These are phyloP conservation scores for Drosophila pseudotakahashii DNA, from an alignment of 2,888 invertebrate genomes.

Conservation along the genomic window DNA sequence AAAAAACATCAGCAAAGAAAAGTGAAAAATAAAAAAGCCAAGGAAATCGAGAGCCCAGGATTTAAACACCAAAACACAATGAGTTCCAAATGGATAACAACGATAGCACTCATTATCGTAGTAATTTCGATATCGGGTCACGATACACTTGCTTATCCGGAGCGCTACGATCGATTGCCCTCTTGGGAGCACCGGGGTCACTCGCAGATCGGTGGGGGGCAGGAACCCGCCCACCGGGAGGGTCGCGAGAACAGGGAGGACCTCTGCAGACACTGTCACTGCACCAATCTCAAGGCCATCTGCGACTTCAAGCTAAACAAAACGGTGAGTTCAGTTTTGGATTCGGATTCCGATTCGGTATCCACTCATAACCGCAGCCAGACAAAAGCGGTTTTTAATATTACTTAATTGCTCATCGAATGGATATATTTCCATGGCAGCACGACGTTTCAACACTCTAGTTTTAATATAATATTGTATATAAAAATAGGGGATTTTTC, in stretches of 20 bases:
- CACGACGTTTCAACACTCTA: conserved; percentile 4
- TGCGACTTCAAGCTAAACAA: conserved; percentile 29
- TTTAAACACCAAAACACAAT: neutral
- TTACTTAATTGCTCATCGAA: conserved; percentile 23
- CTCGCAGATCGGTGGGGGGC: conserved; percentile 10
- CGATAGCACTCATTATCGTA: neutral
- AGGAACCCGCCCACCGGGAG: conserved; percentile 5
- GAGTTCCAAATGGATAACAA: neutral
- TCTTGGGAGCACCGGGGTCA: neutral
- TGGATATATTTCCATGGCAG: conserved; percentile 7
- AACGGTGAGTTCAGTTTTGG: conserved; percentile 28
- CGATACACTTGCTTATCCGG: neutral
- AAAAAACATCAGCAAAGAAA: conserved; percentile 10
- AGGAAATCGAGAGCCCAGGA: neutral
- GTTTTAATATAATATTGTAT: neutral
- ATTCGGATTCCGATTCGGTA: neutral
- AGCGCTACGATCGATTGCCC: neutral
- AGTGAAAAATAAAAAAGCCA: neutral
- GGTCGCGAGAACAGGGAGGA: conserved; percentile 6
- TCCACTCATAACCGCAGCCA: conserved; percentile 9
- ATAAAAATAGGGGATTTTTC: no score
- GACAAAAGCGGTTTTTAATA: conserved; percentile 19
- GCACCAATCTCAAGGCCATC: conserved; percentile 2
- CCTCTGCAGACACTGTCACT: conserved; percentile 15
- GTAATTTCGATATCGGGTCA: neutral